These are phyloP conservation scores for Huso huso DNA, from an alignment of 2,797 vertebrate genomes.

Conservation along the genomic window DNA sequence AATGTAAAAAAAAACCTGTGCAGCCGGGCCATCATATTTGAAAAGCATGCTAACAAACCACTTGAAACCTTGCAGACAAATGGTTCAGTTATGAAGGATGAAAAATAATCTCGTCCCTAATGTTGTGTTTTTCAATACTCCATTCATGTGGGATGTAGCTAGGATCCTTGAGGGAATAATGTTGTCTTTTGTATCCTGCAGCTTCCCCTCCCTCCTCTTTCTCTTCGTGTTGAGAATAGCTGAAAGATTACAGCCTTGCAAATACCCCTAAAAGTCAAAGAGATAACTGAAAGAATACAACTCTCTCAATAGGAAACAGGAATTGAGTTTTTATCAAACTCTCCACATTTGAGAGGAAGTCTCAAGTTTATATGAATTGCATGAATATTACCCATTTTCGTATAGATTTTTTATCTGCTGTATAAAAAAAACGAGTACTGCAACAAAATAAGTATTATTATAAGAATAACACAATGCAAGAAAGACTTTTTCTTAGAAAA, in stretches of 20 bases:
- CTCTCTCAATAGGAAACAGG: conserved; percentile 21
- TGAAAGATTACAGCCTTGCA: conserved; percentile 68
- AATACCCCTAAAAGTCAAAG: conserved; percentile 46
- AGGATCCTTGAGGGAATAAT: conserved; percentile 79
- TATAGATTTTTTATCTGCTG: too few relatives aligned
- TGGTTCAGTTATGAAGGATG: conserved; percentile 61
- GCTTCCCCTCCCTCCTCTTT: conserved; percentile 61
- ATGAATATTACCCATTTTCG: too few relatives aligned
- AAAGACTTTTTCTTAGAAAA: too few relatives aligned
- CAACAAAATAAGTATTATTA: too few relatives aligned
- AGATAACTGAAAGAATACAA: conserved; percentile 41
- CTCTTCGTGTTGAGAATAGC: conserved; percentile 58
- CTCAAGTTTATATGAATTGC: neutral
- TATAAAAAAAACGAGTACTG: too few relatives aligned
- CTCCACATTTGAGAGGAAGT: neutral
- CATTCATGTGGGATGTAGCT: conserved; percentile 79
- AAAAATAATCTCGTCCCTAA: conserved; percentile 79
- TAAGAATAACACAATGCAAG: too few relatives aligned
- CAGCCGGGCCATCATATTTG: conserved; percentile 34
- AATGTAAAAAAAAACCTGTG: conserved; percentile 41
- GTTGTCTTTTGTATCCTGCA: conserved; percentile 82
- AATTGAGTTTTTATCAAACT: neutral
- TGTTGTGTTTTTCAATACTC: conserved; percentile 81
- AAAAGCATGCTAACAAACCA: conserved; percentile 42
- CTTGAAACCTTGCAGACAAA: conserved; percentile 52